Evolutionary conservation across 2,797 vertebrate genomes (phyloP).

Genomic region (Onychomys leucogaster): DNA sequence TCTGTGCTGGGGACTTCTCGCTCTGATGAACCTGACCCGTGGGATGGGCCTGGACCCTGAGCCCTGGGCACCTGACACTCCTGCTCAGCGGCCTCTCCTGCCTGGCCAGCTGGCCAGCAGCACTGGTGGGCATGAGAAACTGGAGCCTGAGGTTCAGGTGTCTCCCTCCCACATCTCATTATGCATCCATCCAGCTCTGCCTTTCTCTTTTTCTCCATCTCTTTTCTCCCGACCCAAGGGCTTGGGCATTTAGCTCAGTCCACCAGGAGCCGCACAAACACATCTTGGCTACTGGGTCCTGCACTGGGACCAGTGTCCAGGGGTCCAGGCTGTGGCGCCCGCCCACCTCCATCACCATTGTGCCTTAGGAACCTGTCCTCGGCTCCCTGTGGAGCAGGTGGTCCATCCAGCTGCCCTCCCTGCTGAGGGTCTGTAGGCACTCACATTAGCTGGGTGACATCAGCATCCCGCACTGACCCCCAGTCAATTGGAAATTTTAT

Average conservation of each 20-base stretch:
- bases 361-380: not conserved
- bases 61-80: not conserved
- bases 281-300: not conserved
- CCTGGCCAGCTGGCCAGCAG: not conserved
- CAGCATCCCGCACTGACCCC: not conserved
- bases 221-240: too few relatives aligned
- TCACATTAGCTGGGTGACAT: not conserved
- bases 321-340: not conserved
- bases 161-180: not conserved
- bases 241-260: too few relatives aligned
- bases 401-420: not conserved
- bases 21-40: slow-evolving; percentile 83
- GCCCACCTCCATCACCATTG: not conserved
- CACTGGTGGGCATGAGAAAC: not conserved
- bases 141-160: not conserved
- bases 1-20: slow-evolving; percentile 87
- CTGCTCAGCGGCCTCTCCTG: not conserved
- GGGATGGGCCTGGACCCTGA: not conserved
- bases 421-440: not conserved
- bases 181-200: not conserved
- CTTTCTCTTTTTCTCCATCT: too few relatives aligned
- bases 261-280: not conserved
- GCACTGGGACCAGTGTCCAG: not conserved
- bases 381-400: not conserved
- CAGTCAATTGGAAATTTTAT: not conserved